Conservation (phyloP, 37 sponge, comb jelly and placozoan genomes). For the Cladorhizidae sp. region DNA sequence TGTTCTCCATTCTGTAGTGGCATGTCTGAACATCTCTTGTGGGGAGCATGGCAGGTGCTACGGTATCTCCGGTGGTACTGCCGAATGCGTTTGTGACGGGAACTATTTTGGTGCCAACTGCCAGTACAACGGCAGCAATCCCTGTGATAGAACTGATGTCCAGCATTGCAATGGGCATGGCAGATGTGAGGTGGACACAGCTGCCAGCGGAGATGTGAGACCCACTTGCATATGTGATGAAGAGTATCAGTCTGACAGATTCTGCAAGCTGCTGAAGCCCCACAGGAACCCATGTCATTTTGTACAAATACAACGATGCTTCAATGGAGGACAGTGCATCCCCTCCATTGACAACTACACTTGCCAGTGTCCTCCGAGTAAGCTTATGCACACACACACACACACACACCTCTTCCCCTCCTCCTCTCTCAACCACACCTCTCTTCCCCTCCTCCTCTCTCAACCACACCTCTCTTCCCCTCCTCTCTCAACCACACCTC, state of each 20-base stretch:
- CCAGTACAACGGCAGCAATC: background rate
- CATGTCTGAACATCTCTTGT: too few species aligned
- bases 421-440: too few species aligned
- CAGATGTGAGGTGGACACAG: background rate
- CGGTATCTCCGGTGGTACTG: background rate
- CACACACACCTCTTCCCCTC: background rate
- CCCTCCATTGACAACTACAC: conserved; percentile 1
- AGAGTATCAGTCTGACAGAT: background rate
- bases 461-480: too few species aligned
- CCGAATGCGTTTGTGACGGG: conserved; percentile 23
- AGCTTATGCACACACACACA: background rate
- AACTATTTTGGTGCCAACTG: conserved; percentile 25
- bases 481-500: background rate
- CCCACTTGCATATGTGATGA: conserved; percentile 7
- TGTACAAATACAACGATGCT: background rate
- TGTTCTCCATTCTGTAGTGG: too few species aligned
- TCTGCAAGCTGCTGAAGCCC: background rate
- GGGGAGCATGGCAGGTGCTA: too few species aligned
- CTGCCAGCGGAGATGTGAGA: background rate
- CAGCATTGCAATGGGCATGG: conserved; percentile 19
- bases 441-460: background rate
- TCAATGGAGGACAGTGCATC: conserved; percentile 29
- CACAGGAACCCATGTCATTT: background rate
- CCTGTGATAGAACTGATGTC: background rate
- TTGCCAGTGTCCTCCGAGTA: conserved; percentile 33